phyloP scores from a whole-genome alignment of 2,888 invertebrate genomes.

The Chymomyza amoena region DNA sequence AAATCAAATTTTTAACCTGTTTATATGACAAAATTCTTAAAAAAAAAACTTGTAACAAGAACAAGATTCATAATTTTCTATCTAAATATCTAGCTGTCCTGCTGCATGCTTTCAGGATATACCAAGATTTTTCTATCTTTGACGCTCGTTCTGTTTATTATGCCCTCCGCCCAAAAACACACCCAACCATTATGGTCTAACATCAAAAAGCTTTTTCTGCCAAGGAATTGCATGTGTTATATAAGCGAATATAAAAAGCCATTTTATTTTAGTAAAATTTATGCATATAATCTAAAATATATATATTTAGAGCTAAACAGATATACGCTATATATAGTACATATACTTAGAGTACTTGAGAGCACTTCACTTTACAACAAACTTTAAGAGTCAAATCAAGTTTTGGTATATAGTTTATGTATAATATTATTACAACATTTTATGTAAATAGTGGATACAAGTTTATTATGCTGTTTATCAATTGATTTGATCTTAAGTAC shows the following conservation, averaged over 20 bases:
- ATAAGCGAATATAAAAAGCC: slow-evolving; percentile 33
- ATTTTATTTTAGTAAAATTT: slow-evolving; percentile 50
- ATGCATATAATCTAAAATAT: slow-evolving; percentile 21
- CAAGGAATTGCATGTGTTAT: slow-evolving; percentile 12
- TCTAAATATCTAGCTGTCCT: background rate
- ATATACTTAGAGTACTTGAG: background rate
- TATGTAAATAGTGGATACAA: slow-evolving; percentile 69
- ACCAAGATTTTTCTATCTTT: background rate
- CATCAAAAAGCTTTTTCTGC: slow-evolving; percentile 49
- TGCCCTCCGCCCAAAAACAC: background rate
- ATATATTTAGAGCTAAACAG: background rate
- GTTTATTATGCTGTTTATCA: slow-evolving; percentile 70
- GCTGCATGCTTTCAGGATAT: background rate
- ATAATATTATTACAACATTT: slow-evolving; percentile 62
- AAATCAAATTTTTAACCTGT: too few species aligned
- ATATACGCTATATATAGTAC: background rate
- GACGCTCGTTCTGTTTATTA: background rate
- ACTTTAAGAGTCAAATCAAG: slow-evolving; percentile 21
- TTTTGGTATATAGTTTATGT: slow-evolving; percentile 36
- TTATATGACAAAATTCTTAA: background rate
- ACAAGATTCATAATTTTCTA: background rate
- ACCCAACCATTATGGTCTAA: slow-evolving; percentile 27
- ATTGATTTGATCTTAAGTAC: slow-evolving; percentile 72
- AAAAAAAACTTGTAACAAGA: background rate
- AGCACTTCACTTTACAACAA: slow-evolving; percentile 47